Conservation (phyloP, 2,888 invertebrate species). For the Eupithecia dodoneata region DNA sequence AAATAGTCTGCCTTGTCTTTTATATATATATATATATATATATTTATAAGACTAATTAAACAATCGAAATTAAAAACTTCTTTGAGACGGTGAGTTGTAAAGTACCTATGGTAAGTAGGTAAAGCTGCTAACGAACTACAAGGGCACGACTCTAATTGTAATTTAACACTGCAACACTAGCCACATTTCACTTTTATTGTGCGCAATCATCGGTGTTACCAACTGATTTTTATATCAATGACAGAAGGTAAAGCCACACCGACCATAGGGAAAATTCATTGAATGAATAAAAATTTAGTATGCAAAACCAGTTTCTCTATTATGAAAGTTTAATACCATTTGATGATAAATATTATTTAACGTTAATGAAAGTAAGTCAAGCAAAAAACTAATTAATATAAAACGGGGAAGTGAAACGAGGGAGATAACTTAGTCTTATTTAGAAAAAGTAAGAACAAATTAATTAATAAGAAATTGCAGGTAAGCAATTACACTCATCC, state of each 20-base stretch:
- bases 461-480: not conserved
- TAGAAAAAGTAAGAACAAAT: not conserved
- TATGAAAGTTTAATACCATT: not conserved
- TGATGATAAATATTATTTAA: not conserved
- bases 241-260: not conserved
- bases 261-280: not conserved
- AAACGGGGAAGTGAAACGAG: not conserved
- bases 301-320: not conserved
- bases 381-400: not conserved
- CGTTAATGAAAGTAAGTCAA: not conserved
- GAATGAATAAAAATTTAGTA: not conserved
- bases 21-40: no score
- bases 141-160: constrained; percentile 13
- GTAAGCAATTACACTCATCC: not conserved
- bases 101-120: not conserved
- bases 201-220: not conserved
- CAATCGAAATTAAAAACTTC: not conserved
- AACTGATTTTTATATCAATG: not conserved
- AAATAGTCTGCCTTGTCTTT: no score
- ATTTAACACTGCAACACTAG: constrained; percentile 7
- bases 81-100: no score
- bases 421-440: not conserved
- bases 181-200: constrained; percentile 11
- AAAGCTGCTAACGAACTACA: not conserved
- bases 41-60: not conserved